These are phyloP conservation scores for Cisticola juncidis DNA, from an alignment of 2,113 vertebrate species.

Conservation along the genomic window DNA sequence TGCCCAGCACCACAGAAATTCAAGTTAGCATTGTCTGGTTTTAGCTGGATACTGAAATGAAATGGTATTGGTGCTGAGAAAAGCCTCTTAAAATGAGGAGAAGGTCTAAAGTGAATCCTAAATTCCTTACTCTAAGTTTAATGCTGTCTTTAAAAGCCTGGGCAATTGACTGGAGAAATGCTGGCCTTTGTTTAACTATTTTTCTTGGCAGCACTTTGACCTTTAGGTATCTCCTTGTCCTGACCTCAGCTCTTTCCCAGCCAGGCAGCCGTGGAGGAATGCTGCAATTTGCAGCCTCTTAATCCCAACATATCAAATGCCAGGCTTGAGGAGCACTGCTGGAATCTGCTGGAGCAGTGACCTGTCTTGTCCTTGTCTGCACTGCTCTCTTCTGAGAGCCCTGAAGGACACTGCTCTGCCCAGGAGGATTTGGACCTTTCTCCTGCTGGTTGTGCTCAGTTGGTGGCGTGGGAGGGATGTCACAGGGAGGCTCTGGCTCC, in stretches of 20 bases:
- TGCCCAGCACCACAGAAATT: not conserved
- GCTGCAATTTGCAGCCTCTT: not conserved
- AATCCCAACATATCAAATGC: not conserved
- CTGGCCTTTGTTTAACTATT: not conserved
- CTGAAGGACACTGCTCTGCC: not conserved
- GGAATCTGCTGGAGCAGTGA: not conserved
- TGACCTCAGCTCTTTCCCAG: not conserved
- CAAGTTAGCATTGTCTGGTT: not conserved
- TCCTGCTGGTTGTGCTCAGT: not conserved
- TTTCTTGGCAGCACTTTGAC: conserved; percentile 8
- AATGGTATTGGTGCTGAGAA: not conserved
- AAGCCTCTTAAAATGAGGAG: not conserved
- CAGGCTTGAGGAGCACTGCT: not conserved
- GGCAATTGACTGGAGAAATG: not conserved
- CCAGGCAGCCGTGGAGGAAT: not conserved
- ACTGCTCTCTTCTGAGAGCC: not conserved
- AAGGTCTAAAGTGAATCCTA: not conserved
- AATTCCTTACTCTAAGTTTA: not conserved
- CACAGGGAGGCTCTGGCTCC: not conserved
- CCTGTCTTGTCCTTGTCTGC: not conserved
- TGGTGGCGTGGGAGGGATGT: not conserved
- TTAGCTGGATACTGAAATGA: not conserved
- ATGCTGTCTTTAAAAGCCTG: not conserved
- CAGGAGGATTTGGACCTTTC: not conserved
- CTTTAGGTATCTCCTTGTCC: not conserved